phyloP scores from a whole-genome alignment of 2,113 vertebrate genomes.

The human region GRCh38 chr5:63241501-63242000 shows the following conservation, averaged over 20 bases:
- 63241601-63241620: background rate
- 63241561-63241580: background rate
- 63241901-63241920: background rate
- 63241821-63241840: background rate
- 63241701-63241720: background rate
- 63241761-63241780: background rate
- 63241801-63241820: background rate
- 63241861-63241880: background rate
- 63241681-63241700: background rate
- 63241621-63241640: background rate
- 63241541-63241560: background rate
- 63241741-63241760: background rate
- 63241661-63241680: background rate
- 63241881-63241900: background rate
- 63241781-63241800: background rate
- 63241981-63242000: background rate
- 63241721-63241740: background rate
- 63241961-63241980: background rate
- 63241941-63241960: background rate
- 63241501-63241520: background rate
- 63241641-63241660: background rate
- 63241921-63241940: background rate
- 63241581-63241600: background rate
- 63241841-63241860: background rate
- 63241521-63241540: background rate